Percentiles rank a stretch among this genome's conserved stretches.
These are phyloP conservation scores for Archips xylosteana DNA, from an alignment of 2,888 invertebrate genomes.

Conservation along the genomic window DNA sequence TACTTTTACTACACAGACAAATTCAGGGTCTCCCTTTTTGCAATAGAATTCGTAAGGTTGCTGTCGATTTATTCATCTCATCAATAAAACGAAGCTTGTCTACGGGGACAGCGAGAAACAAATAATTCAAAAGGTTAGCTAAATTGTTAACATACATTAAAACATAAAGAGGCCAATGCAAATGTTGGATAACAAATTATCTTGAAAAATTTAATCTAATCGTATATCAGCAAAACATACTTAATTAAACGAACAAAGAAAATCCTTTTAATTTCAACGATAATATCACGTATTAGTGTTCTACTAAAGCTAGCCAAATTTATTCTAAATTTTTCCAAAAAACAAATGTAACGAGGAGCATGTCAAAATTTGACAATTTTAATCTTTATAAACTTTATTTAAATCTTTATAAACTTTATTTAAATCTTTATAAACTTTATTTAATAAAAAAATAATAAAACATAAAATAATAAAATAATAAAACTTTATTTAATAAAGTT, in stretches of 20 bases:
- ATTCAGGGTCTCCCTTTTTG: background rate
- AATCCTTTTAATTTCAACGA: background rate
- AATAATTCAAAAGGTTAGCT: background rate
- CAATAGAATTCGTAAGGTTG: background rate
- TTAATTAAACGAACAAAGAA: constrained; percentile 9
- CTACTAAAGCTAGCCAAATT: background rate
- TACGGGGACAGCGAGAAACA: background rate
- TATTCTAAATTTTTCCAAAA: no score
- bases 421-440: no score
- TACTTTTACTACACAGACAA: no score
- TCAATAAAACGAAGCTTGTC: background rate
- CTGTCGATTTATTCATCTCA: background rate
- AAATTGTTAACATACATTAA: background rate
- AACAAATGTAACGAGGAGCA: no score
- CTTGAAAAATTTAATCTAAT: background rate
- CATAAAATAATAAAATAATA: no score
- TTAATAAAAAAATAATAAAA: no score
- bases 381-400: no score
- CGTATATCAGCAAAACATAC: background rate
- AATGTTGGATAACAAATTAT: constrained; percentile 1
- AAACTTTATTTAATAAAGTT: no score
- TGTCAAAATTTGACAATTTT: no score
- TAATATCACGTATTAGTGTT: background rate
- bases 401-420: no score
- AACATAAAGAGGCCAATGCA: background rate